Evolutionary conservation across 2,797 vertebrate species (phyloP).

Genomic region (Sebastes oblongus): DNA sequence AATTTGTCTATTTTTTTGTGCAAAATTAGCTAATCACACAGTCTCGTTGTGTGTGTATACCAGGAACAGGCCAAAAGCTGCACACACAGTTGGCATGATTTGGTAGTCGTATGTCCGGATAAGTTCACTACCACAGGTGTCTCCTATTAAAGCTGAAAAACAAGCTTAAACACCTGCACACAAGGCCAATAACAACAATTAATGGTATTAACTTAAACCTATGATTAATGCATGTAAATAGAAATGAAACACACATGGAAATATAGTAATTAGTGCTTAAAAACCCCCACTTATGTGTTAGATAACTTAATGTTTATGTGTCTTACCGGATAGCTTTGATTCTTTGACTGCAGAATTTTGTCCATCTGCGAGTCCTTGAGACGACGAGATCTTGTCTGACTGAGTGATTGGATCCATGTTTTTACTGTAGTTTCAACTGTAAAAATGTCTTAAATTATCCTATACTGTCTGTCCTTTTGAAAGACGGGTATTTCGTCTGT

Average conservation of each 20-base stretch:
- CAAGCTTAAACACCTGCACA: background rate
- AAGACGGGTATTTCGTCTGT: slow-evolving; percentile 12
- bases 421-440: slow-evolving; percentile 54
- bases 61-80: background rate
- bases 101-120: background rate
- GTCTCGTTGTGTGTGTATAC: background rate
- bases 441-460: slow-evolving; percentile 10
- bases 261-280: background rate
- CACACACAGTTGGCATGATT: background rate
- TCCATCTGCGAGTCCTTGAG: slow-evolving; percentile 82
- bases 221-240: background rate
- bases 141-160: background rate
- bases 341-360: slow-evolving; percentile 81
- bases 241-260: background rate
- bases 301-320: background rate
- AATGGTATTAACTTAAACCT: background rate
- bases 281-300: background rate
- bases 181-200: background rate
- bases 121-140: slow-evolving; percentile 54
- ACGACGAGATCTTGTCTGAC: slow-evolving; percentile 85
- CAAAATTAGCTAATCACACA: too few relatives aligned
- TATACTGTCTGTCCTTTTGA: background rate
- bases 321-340: slow-evolving; percentile 84
- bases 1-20: background rate
- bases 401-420: slow-evolving; percentile 84